A percentile compares a stretch with the other conserved stretches of the same genome.
These are phyloP conservation scores for Drosophila sp. DNA, from an alignment of 1,140 invertebrate species.

Conservation along the genomic window DNA sequence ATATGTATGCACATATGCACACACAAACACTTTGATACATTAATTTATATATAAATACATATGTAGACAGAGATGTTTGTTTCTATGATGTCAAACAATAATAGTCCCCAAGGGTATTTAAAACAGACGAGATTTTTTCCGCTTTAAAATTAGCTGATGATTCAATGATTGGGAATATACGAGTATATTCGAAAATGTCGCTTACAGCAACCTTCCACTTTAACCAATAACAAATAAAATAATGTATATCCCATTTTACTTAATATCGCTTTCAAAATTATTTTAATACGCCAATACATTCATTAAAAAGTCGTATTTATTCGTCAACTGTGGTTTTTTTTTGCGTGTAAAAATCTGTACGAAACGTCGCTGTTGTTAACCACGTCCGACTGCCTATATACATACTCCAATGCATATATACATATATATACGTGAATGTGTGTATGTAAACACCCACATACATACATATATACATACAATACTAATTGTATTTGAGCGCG, in stretches of 20 bases:
- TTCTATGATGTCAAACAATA: slow-evolving; percentile 8
- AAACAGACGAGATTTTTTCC: slow-evolving; percentile 5
- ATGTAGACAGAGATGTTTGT: slow-evolving; percentile 2
- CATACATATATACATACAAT: slow-evolving; percentile 3
- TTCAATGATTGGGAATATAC: slow-evolving; percentile 5
- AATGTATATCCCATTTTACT: slow-evolving; percentile 5
- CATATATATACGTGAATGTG: not conserved
- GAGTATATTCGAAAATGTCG: not conserved
- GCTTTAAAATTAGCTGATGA: slow-evolving; percentile 8
- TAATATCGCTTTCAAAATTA: slow-evolving; percentile 12
- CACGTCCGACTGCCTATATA: slow-evolving; percentile 7
- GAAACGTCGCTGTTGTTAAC: slow-evolving; percentile 10
- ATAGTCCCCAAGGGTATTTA: slow-evolving; percentile 9
- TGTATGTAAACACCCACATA: slow-evolving; percentile 2
- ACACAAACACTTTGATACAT: not conserved
- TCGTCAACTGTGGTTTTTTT: not conserved
- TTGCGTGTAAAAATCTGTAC: slow-evolving; percentile 2
- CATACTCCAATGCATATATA: not conserved
- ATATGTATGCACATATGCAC: not conserved
- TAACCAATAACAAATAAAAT: not conserved
- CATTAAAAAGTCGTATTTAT: slow-evolving; percentile 6
- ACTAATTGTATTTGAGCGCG: slow-evolving; percentile 12
- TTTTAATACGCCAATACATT: not conserved
- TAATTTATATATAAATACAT: not conserved
- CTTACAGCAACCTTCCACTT: slow-evolving; percentile 4